These are phyloP conservation scores for Panzeria rudis DNA, from an alignment of 2,888 invertebrate genomes.

Conservation along the genomic window DNA sequence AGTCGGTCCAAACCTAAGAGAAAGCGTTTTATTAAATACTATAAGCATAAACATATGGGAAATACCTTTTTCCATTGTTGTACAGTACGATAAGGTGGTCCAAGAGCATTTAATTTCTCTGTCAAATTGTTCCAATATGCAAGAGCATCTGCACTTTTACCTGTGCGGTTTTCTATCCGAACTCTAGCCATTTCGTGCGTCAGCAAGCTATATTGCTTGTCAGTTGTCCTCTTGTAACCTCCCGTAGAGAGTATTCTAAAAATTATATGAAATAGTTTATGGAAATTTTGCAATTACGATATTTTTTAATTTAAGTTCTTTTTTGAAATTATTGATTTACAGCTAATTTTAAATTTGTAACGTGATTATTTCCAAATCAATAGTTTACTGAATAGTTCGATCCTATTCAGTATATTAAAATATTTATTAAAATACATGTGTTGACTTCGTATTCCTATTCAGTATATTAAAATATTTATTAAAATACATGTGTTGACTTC, in stretches of 20 bases:
- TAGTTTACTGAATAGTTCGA: too few species aligned
- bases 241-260: slow-evolving; percentile 31
- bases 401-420: too few species aligned
- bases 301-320: too few species aligned
- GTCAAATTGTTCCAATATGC: slow-evolving; percentile 55
- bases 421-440: too few species aligned
- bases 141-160: slow-evolving; percentile 40
- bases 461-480: too few species aligned
- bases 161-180: slow-evolving; percentile 3
- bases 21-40: background rate
- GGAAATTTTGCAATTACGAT: too few species aligned
- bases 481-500: too few species aligned
- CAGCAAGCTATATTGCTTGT: slow-evolving; percentile 60
- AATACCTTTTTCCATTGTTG: slow-evolving; percentile 69
- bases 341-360: too few species aligned
- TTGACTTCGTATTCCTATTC: too few species aligned
- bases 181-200: slow-evolving; percentile 60
- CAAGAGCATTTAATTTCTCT: slow-evolving; percentile 59
- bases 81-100: slow-evolving; percentile 63
- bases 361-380: too few species aligned
- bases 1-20: slow-evolving; percentile 67
- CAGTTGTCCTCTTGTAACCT: slow-evolving; percentile 65
- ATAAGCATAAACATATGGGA: background rate
- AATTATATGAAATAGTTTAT: too few species aligned
- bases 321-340: too few species aligned